Evolutionary conservation across 1,140 invertebrate species (phyloP), one percentile per base, ranked within the genome.

Genomic region (Venturia canescens): DNA sequence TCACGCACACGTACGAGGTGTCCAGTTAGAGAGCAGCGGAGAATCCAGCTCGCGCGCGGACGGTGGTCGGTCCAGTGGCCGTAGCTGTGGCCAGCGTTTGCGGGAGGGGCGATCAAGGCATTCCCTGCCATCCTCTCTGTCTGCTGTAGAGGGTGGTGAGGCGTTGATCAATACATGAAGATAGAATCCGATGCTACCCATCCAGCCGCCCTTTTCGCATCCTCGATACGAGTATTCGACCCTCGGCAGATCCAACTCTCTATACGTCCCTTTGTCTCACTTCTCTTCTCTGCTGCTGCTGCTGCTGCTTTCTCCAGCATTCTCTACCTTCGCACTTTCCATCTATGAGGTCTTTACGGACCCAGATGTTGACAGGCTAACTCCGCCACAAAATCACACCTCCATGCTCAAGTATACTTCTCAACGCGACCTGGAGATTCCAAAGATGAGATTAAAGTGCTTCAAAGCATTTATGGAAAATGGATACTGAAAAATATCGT

Each of bases 101-200:
- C 87, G 88, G 89, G 89, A 88, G 87, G 89, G 87, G 86, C 85
- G 87, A 91, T 88, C 87, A 86, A 87, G 84, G 84, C 82, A 84
- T 87, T 83, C 81, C 84, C 83, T 80, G 77, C 81, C 83, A 63
- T 63, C 44, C 26, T 53, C 67, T 78, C 80, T 80, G 80, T 48
- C 83, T 29, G 75, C 67, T 74, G 83, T 86, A 83, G 88, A 91
- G 90, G 89, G 90, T 89, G 87, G 90, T 88, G 89, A 92, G 90
- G 90, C 91, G 90, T 92, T 92, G 91, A 92, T 92, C 91, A 92
- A 92, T 92, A 92, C 91, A 89, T 90, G 90, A 92, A 92, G 91
- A 92, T 92, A 92, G 91, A 91, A 92, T 92, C 90, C 91, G 88
- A 91, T 92, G 91, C 90, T 89, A 87, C 87, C 89, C 88, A 89